Percentiles rank a stretch among this genome's conserved stretches.
These are phyloP conservation scores for Channallabes apus DNA, from an alignment of 2,797 vertebrate genomes.

Conservation along the genomic window DNA sequence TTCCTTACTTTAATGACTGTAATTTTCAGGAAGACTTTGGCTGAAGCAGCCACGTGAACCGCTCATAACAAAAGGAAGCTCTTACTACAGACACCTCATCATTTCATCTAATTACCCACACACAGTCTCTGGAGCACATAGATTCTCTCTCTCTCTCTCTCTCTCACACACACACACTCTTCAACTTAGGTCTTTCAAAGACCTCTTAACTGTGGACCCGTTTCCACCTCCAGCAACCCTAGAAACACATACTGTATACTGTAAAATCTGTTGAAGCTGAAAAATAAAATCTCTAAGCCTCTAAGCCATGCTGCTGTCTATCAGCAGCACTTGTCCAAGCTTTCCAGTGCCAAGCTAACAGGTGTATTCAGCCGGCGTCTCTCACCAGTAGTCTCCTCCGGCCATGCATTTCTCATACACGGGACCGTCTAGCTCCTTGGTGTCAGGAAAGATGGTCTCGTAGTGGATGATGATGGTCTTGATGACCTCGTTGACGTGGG, in stretches of 20 bases:
- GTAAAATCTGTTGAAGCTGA: constrained; percentile 3
- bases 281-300: neutral
- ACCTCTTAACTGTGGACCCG: neutral
- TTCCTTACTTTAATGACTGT: constrained; percentile 46
- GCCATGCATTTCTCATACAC: constrained; percentile 99
- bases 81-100: constrained; percentile 53
- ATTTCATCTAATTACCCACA: constrained; percentile 49
- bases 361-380: neutral
- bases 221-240: neutral
- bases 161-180: neutral
- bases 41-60: constrained; percentile 36
- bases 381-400: constrained; percentile 96
- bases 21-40: constrained; percentile 64
- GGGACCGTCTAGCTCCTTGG: constrained; percentile 93
- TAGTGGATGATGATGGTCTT: constrained; percentile 99
- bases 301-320: constrained; percentile 6
- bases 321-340: neutral
- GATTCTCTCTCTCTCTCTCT: neutral
- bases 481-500: constrained; percentile 96
- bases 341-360: constrained; percentile 8
- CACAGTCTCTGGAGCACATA: constrained; percentile 25
- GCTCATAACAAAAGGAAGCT: constrained; percentile 41
- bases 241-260: neutral
- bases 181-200: constrained; percentile 6
- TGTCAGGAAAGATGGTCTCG: constrained; percentile 93